These are phyloP conservation scores for Cephus pulcher DNA, from an alignment of 2,888 invertebrate species.

Conservation along the genomic window DNA sequence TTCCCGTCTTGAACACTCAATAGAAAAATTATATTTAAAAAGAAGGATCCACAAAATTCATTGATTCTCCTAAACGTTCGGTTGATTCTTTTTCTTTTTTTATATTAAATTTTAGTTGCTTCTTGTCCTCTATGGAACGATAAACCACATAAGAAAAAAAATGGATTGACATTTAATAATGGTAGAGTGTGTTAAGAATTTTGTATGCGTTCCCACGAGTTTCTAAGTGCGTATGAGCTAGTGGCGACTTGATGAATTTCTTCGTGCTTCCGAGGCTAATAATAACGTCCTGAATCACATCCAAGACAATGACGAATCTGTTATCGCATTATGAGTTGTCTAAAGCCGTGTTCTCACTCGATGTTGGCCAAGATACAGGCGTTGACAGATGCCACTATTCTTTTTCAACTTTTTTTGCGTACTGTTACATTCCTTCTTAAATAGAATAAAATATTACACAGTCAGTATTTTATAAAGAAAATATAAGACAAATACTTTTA, in stretches of 20 bases:
- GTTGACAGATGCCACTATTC: background rate
- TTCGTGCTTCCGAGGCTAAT: background rate
- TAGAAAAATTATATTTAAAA: background rate
- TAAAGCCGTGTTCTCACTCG: background rate
- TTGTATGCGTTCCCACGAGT: background rate
- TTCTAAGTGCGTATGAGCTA: background rate
- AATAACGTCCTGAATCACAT: conserved; percentile 5
- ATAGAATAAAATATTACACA: background rate
- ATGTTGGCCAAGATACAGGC: background rate
- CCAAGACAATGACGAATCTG: conserved; percentile 15
- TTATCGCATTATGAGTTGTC: background rate
- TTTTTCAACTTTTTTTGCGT: background rate
- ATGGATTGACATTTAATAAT: background rate
- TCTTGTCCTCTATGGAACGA: background rate
- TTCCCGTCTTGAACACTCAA: background rate
- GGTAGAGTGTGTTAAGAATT: background rate
- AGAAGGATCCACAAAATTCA: background rate
- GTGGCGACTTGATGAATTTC: background rate
- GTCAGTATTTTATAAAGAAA: background rate
- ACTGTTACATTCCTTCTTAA: no score
- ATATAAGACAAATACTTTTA: background rate
- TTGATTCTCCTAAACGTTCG: background rate
- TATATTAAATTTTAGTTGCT: background rate
- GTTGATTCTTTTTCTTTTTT: background rate
- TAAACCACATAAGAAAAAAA: background rate